phyloP scores from a whole-genome alignment of 2,113 vertebrate genomes.

The Ochotona princeps region DNA sequence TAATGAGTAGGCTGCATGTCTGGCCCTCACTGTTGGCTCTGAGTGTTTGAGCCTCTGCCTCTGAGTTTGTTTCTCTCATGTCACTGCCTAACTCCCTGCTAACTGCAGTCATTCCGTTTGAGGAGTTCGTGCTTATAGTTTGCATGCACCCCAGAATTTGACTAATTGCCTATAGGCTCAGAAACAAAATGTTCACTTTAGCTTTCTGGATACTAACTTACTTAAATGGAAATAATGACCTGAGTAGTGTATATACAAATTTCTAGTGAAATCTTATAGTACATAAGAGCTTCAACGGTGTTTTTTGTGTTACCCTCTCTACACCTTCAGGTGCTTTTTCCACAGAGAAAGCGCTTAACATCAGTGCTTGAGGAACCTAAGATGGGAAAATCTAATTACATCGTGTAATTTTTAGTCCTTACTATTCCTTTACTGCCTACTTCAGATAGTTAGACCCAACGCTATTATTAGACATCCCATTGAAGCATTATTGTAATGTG shows the following conservation, averaged over 20 bases:
- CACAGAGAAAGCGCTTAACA: background rate
- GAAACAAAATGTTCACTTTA: background rate
- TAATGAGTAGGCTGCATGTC: too few species aligned
- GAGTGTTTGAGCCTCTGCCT: background rate
- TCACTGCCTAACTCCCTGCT: background rate
- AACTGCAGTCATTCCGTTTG: background rate
- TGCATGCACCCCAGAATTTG: background rate
- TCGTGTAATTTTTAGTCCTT: background rate
- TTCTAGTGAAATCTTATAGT: background rate
- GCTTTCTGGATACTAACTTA: background rate
- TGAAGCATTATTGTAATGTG: background rate
- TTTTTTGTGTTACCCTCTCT: background rate
- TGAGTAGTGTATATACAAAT: background rate
- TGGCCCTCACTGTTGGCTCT: background rate
- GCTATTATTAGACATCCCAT: background rate
- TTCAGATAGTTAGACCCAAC: slow-evolving; percentile 16
- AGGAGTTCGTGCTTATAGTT: background rate
- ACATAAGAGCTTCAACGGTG: background rate
- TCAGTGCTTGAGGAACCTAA: background rate
- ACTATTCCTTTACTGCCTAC: background rate
- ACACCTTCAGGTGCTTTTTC: background rate
- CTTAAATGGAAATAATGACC: background rate
- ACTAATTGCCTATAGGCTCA: background rate
- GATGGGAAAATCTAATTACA: background rate
- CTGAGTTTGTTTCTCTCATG: background rate